phyloP scores from a whole-genome alignment of 2,113 vertebrate species.

The Mystacornis crossleyi region DNA sequence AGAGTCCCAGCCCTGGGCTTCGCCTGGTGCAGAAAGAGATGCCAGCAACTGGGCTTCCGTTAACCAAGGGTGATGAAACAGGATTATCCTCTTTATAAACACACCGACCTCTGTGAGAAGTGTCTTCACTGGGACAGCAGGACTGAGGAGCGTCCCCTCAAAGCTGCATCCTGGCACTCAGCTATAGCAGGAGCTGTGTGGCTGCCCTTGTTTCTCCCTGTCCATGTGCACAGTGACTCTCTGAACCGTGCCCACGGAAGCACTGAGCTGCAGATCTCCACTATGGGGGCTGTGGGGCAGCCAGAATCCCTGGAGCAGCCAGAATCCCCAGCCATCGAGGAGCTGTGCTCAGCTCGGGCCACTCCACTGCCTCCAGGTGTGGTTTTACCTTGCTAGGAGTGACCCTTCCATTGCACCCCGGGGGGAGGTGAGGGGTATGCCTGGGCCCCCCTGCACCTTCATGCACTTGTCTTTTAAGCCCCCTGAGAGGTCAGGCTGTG shows the following conservation, averaged over 20 bases:
- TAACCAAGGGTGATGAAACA: neutral
- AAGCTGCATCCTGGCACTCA: neutral
- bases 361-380: neutral
- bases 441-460: neutral
- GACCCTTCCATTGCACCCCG: neutral
- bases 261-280: neutral
- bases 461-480: neutral
- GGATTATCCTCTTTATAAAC: neutral
- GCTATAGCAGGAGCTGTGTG: accelerated
- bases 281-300: neutral
- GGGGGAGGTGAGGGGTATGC: neutral
- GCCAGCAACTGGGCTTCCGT: neutral
- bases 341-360: neutral
- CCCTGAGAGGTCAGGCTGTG: neutral
- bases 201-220: neutral
- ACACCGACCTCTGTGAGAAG: neutral
- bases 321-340: neutral
- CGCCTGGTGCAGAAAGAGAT: accelerated
- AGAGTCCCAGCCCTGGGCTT: neutral
- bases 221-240: neutral
- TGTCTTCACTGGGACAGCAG: neutral
- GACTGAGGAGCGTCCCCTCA: neutral
- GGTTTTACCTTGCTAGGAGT: neutral
- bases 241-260: neutral
- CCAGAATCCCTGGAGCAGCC: neutral